Base-by-base conservation (phyloP, 2,797 vertebrate genomes). In the Enteromius afrohamiltoni region DNA sequence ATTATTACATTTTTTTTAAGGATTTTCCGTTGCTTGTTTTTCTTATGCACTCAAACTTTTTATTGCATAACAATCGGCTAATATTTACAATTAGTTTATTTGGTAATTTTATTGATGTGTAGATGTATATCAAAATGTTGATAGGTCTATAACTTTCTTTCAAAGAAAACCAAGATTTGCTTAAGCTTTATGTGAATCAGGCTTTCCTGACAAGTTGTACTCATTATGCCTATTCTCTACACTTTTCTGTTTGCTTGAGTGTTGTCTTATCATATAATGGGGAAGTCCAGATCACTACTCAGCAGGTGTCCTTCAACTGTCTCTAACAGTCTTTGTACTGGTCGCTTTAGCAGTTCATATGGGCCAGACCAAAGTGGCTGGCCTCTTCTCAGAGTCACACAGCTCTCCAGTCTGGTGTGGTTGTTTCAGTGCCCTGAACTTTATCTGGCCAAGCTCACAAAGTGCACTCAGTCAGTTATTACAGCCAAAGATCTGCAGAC, bases 211-310 rank as follows among this genome's bases (percentile, higher is more conserved):
- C 82, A 47, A 29, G 29, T 26, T 40, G 40, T 60, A 74, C 55
- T 76, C 34, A 42, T 4, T 31, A 47, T 69, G 58, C 31, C 31
- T 4, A 2, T 64, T 70, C 79, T 67, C 51, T 42, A 40, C 29
- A n/a, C 69, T 42, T 71, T 80, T 71, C 55, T 82, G 53, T 79
- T 83, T 65, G 47, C 77, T 76, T 17, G 42, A 60, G 11, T 8
- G 31, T 73, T 83, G 82, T 87, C 77, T 88, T 86, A 88, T 86
- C 86, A 40, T 80, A 85, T 89, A 86, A 37, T 14, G 83, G 90
- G 90, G 89, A 90, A 92, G 90, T 89, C 29, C 79, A 74, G 84
- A 80, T 77, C 70, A 55, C 42, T 73, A 74, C 79, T 65, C 80
- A 69, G 67, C 84, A 87, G 86, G 82, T 83, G 84, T 80, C 70